These are phyloP conservation scores for Criorhina ranunculi DNA, from an alignment of 2,888 invertebrate species.

Conservation along the genomic window DNA sequence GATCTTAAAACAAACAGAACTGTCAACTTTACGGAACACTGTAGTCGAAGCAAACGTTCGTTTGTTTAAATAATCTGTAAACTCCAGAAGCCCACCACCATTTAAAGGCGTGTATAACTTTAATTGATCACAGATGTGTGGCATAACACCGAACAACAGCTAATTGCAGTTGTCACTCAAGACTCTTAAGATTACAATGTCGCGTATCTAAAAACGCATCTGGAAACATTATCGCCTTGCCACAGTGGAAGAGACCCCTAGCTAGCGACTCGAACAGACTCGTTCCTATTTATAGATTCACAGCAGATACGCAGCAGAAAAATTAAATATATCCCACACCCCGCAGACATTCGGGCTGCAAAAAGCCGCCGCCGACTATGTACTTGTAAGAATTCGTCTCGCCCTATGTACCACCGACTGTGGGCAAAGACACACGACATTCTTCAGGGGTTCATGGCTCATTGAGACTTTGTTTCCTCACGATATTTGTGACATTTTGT, in stretches of 20 bases:
- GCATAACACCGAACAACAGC: slow-evolving; percentile 17
- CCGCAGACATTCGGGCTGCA: slow-evolving; percentile 8
- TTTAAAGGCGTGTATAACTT: slow-evolving; percentile 1
- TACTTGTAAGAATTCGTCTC: neutral
- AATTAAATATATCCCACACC: slow-evolving; percentile 30
- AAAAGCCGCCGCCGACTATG: neutral
- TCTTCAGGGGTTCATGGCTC: neutral
- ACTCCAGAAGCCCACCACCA: neutral
- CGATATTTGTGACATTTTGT: slow-evolving; percentile 18
- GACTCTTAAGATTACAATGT: slow-evolving; percentile 18
- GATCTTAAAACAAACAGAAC: no score
- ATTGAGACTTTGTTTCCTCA: neutral
- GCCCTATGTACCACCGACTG: neutral
- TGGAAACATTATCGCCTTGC: slow-evolving; percentile 14
- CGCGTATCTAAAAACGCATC: slow-evolving; percentile 16
- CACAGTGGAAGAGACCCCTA: neutral
- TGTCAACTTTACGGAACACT: no score
- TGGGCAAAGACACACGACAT: neutral
- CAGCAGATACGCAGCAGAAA: neutral
- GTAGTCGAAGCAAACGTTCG: no score
- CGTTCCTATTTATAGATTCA: slow-evolving; percentile 6
- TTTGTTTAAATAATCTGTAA: neutral
- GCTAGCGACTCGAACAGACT: neutral
- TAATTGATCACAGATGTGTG: slow-evolving; percentile 40
- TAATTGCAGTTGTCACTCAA: slow-evolving; percentile 40